phyloP scores from a whole-genome alignment of 2,888 invertebrate species.

The Caenorhabditis drosophilae region DNA sequence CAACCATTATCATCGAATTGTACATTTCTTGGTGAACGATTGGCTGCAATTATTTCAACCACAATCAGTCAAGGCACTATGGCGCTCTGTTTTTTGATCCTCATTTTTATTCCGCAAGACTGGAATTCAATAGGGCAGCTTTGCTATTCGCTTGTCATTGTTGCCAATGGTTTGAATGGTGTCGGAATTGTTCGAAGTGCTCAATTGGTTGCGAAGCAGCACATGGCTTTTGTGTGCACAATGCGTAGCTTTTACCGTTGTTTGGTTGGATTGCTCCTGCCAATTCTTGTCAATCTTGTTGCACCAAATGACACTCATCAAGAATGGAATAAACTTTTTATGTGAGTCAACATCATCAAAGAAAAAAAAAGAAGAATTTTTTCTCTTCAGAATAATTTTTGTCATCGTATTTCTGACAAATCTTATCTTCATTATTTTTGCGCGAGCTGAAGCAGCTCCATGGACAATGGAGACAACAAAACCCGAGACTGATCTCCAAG shows the following conservation, averaged over 20 bases:
- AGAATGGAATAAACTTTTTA: conserved; percentile 37
- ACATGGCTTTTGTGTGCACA: conserved; percentile 39
- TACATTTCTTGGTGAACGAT: conserved; percentile 37
- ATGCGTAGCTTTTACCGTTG: conserved; percentile 26
- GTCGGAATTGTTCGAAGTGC: conserved; percentile 44
- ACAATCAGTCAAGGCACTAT: conserved; percentile 41
- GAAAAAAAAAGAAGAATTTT: background rate
- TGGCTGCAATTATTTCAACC: conserved; percentile 39
- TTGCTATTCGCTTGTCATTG: conserved; percentile 41
- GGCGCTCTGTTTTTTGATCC: conserved; percentile 37
- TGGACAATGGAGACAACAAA: conserved; percentile 45
- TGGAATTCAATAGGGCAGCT: conserved; percentile 36
- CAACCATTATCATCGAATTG: conserved; percentile 41
- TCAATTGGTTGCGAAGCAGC: conserved; percentile 41
- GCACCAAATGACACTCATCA: conserved; percentile 40
- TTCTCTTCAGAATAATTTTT: conserved; percentile 39
- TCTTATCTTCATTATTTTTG: conserved; percentile 41
- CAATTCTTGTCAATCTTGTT: conserved; percentile 30
- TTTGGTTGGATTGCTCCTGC: conserved; percentile 33
- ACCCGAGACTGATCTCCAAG: too few relatives aligned
- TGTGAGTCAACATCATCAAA: conserved; percentile 18
- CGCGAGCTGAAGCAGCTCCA: conserved; percentile 30
- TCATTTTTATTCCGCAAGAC: conserved; percentile 37
- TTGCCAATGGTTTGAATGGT: conserved; percentile 44
- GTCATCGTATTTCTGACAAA: conserved; percentile 39